Conservation (phyloP, 2,888 invertebrate species). For the Amphipoea lucens region DNA sequence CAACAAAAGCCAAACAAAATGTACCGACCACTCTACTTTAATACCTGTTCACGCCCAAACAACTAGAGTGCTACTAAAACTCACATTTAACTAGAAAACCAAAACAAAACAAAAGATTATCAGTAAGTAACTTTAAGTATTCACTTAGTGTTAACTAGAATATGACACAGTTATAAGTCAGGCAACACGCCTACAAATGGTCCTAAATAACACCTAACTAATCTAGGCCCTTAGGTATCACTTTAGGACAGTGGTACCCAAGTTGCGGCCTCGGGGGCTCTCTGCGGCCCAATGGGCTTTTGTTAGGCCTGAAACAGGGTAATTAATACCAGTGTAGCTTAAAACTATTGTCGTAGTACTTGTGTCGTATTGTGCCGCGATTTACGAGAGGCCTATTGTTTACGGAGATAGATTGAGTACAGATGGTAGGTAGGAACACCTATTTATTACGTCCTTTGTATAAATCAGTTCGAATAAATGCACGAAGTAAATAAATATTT, state of each 20-base stretch:
- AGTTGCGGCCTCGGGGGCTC: conserved; percentile 36
- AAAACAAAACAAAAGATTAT: conserved; percentile 11
- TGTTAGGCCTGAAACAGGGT: conserved; percentile 34
- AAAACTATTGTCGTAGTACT: conserved; percentile 45
- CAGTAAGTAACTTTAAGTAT: conserved; percentile 10
- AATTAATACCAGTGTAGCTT: conserved; percentile 54
- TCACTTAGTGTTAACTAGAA: conserved; percentile 40
- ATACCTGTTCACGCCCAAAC: conserved; percentile 15
- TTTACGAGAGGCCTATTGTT: conserved; percentile 45
- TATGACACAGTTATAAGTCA: conserved; percentile 47
- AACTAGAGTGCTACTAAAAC: neutral
- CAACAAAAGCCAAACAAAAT: neutral
- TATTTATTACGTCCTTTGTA: conserved; percentile 3
- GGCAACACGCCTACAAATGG: conserved; percentile 30
- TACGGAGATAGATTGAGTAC: conserved; percentile 5
- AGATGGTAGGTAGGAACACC: neutral
- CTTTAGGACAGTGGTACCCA: conserved; percentile 40
- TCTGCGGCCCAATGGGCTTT: conserved; percentile 39
- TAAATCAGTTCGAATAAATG: neutral
- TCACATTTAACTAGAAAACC: conserved; percentile 11
- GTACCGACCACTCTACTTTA: conserved; percentile 8
- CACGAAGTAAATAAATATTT: neutral
- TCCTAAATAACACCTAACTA: conserved; percentile 49
- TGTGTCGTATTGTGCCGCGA: conserved; percentile 27
- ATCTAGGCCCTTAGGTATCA: conserved; percentile 52